Base-by-base conservation (phyloP, 1,140 invertebrate species). In the Drosophila sproati region DNA sequence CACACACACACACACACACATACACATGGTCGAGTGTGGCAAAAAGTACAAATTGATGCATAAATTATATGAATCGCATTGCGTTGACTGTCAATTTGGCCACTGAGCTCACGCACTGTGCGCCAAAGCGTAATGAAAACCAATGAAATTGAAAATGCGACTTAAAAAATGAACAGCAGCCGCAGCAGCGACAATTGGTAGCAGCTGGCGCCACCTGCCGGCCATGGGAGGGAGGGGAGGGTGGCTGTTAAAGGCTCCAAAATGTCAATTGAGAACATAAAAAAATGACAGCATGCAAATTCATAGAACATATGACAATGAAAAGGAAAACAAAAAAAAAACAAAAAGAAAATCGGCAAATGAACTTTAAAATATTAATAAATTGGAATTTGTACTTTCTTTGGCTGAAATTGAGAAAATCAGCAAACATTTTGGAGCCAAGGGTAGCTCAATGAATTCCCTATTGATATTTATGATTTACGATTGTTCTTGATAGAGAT, bases 11-110 rank as follows among this genome's bases (percentile, higher is more conserved):
- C 34, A 28, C 39, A 31, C 43, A 55, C 64, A 69, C 48, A 20
- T 0, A 20, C 20, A 20, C 20, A 20, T 20, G 1, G 20, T 20
- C 20, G 20, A 20, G 20, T 20, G 20, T 20, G 32, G 56, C 37
- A 41, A 74, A 74, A 39, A 59, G 63, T 39, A 64, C 63, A 82
- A 77, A 88, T 81, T 83, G 87, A 80, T 88, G 80, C 82, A 87
- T 88, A 88, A 80, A 80, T 87, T 87, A 87, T 80, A 75, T 41
- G 69, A 71, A 74, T 80, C 80, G 82, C 82, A 88, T 83, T 87
- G 82, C 83, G 82, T 88, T 88, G 83, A 80, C 77, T 88, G 83
- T 87, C 82, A 82, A 77, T 57, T 74, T 88, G 74, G 45, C 63
- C 82, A 78, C 78, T 57, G 67, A 76, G 70, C 78, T 60, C 60